These are phyloP conservation scores for Merodon equestris DNA, from an alignment of 2,888 invertebrate species.

Conservation along the genomic window DNA sequence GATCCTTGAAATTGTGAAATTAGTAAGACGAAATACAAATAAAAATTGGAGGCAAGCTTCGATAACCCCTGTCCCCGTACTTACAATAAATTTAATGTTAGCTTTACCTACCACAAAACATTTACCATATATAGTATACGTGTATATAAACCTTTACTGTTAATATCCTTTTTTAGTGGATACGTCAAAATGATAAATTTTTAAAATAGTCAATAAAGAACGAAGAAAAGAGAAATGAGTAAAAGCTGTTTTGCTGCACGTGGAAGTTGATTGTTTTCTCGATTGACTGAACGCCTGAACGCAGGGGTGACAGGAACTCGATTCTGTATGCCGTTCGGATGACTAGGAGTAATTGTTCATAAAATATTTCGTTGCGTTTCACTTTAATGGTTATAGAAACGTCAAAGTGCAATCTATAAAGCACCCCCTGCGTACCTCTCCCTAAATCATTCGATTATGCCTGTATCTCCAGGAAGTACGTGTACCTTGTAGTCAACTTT, in stretches of 20 bases:
- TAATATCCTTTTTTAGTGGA: conserved; percentile 34
- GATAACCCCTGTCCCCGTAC: not conserved
- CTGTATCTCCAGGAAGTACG: too few species aligned
- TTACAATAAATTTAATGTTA: conserved; percentile 31
- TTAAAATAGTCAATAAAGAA: conserved; percentile 49
- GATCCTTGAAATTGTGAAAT: conserved; percentile 10
- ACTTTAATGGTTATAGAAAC: too few species aligned
- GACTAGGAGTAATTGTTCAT: conserved; percentile 22
- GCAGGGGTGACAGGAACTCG: conserved; percentile 17
- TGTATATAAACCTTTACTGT: conserved; percentile 40
- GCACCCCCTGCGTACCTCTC: too few species aligned
- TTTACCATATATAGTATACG: conserved; percentile 16
- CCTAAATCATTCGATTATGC: too few species aligned
- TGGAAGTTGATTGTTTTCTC: conserved; percentile 57
- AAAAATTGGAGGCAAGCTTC: conserved; percentile 11
- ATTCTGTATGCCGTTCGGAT: conserved; percentile 36
- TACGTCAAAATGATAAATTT: conserved; percentile 31
- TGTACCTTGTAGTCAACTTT: too few species aligned
- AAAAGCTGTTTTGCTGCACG: conserved; percentile 5
- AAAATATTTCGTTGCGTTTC: conserved; percentile 2
- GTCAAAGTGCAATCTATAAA: too few species aligned
- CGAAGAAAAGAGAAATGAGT: not conserved
- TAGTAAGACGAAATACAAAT: conserved; percentile 36
- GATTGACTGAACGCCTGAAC: conserved; percentile 52
- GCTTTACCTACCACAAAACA: conserved; percentile 67